Evolutionary conservation across 2,113 vertebrate species (phyloP).

Genomic region (Rhinichthys klamathensis): DNA sequence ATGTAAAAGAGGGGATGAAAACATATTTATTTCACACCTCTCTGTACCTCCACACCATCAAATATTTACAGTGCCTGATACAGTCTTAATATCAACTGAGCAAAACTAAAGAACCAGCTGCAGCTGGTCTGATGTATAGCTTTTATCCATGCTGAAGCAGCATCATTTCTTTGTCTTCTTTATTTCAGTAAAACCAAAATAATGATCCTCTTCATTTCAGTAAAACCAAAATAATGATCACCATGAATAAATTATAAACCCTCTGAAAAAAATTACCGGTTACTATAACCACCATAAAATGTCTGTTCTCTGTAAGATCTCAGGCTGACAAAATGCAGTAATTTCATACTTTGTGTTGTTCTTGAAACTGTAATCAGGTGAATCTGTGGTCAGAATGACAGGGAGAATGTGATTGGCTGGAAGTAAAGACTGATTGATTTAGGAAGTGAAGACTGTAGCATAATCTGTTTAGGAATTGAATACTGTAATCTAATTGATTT

Average conservation of each 20-base stretch:
- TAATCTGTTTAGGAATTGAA: constrained; percentile 8
- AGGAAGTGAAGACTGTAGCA: not conserved
- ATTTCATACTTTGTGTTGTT: not conserved
- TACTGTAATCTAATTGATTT: constrained; percentile 4
- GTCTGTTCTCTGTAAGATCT: not conserved
- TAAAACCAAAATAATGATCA: not conserved
- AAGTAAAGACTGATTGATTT: not conserved
- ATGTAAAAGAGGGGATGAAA: constrained; percentile 13
- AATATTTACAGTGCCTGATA: constrained; percentile 72
- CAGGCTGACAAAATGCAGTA: not conserved
- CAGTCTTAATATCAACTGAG: constrained; percentile 70
- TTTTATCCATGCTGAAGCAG: constrained; percentile 34
- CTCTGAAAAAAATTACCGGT: not conserved
- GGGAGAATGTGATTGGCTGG: not conserved
- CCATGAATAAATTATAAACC: not conserved
- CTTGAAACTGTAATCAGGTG: not conserved
- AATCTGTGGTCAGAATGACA: not conserved
- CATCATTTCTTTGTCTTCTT: not conserved
- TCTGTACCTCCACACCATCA: constrained; percentile 68
- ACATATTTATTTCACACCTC: constrained; percentile 63
- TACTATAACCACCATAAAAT: constrained; percentile 2
- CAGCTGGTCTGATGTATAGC: constrained; percentile 21
- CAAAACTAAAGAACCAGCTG: constrained; percentile 49
- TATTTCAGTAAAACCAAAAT: not conserved
- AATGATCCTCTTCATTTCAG: constrained; percentile 8